These are phyloP conservation scores for Anas georgica DNA, from an alignment of 2,797 vertebrate species.

Conservation along the genomic window DNA sequence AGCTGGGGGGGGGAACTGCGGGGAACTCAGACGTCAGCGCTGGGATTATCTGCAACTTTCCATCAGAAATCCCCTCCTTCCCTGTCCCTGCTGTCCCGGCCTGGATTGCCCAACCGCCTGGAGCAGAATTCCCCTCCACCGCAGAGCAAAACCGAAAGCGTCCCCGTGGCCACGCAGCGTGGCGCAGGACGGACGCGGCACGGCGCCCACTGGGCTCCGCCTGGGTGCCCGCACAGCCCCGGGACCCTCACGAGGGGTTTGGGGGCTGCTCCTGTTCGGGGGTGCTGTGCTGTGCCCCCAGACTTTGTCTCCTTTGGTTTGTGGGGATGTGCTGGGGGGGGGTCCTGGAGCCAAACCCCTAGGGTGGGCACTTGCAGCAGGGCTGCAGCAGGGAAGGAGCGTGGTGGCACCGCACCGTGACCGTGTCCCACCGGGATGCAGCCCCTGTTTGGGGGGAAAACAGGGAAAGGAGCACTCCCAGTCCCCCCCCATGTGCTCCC, in stretches of 20 bases:
- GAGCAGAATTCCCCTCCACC: conserved; percentile 1
- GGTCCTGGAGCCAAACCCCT: no score
- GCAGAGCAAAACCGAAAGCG: not conserved
- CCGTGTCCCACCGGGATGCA: not conserved
- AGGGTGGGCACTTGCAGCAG: no score
- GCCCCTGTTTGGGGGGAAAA: rapidly evolving
- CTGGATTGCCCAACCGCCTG: not conserved
- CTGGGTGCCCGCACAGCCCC: not conserved
- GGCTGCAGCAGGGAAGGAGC: no score
- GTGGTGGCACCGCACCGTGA: rapidly evolving
- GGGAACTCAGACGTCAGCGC: not conserved
- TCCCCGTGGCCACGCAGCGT: not conserved
- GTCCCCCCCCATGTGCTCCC: not conserved
- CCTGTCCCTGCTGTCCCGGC: not conserved
- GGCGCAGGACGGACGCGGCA: no score
- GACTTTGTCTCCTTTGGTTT: not conserved
- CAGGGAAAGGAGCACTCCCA: not conserved
- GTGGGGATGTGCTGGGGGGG: not conserved
- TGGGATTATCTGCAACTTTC: conserved; percentile 10
- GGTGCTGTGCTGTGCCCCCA: rapidly evolving
- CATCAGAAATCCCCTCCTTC: conserved; percentile 30
- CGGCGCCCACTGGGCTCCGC: not conserved
- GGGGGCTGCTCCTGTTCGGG: not conserved
- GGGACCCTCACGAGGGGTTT: not conserved
- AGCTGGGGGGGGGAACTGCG: no score